Evolutionary conservation across 2,888 invertebrate species (phyloP).

Genomic region (Catocala fraxini): DNA sequence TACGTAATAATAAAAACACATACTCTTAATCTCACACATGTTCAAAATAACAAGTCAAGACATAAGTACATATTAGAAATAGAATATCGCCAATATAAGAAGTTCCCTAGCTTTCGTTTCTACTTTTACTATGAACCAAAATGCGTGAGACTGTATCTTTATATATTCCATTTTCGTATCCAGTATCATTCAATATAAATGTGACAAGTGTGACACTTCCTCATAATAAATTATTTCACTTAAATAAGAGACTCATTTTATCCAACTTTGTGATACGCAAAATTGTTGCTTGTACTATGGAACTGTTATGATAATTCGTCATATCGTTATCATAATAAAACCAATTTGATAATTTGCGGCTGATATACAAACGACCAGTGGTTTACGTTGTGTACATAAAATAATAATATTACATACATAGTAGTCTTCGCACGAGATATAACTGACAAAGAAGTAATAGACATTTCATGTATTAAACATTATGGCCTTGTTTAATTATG

Average conservation of each 20-base stretch:
- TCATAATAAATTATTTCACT: slow-evolving; percentile 12
- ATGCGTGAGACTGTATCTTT: too few relatives aligned
- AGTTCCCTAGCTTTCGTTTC: too few relatives aligned
- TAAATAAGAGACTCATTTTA: slow-evolving; percentile 30
- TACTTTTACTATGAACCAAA: too few relatives aligned
- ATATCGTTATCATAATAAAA: slow-evolving; percentile 60
- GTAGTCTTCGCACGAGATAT: slow-evolving; percentile 11
- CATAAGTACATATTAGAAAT: too few relatives aligned
- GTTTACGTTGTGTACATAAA: slow-evolving; percentile 29
- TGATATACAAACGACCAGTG: slow-evolving; percentile 40
- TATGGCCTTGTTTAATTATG: slow-evolving; percentile 35
- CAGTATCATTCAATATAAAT: too few relatives aligned
- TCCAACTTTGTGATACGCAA: slow-evolving; percentile 21
- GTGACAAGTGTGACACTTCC: slow-evolving; percentile 4
- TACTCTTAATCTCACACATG: too few relatives aligned
- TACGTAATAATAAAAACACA: too few relatives aligned
- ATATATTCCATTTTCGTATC: too few relatives aligned
- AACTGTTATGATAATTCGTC: slow-evolving; percentile 51
- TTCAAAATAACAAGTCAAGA: too few relatives aligned
- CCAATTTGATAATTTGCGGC: slow-evolving; percentile 59
- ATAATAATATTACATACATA: slow-evolving; percentile 11
- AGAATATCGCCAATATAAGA: too few relatives aligned
- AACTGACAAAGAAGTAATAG: slow-evolving; percentile 10
- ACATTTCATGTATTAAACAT: slow-evolving; percentile 19
- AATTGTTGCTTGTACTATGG: slow-evolving; percentile 27